Conservation (phyloP, 2,888 invertebrate genomes). For the Drosophila meridiana region DNA sequence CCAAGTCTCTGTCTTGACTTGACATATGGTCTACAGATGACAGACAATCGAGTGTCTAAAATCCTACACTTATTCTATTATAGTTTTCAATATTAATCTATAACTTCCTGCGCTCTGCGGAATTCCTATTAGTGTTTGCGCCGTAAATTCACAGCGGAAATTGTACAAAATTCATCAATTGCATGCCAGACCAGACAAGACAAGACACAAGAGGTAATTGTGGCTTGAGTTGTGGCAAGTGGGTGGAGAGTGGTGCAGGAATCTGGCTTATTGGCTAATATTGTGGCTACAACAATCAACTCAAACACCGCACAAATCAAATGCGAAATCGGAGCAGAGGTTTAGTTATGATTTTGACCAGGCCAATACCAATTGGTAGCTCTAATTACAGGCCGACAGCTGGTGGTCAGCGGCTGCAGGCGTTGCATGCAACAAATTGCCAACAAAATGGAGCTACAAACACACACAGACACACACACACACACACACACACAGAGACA, state of each 20-base stretch:
- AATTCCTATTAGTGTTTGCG: constrained; percentile 56
- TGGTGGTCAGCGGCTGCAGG: constrained; percentile 12
- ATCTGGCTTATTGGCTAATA: constrained; percentile 17
- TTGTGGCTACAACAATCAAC: constrained; percentile 49
- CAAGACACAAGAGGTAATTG: constrained; percentile 23
- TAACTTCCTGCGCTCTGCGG: constrained; percentile 35
- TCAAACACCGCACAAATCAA: constrained; percentile 50
- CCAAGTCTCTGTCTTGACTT: not conserved
- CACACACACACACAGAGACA: not conserved
- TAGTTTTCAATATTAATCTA: constrained; percentile 31
- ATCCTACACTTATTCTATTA: constrained; percentile 7
- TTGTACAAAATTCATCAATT: constrained; percentile 66
- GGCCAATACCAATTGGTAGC: constrained; percentile 35
- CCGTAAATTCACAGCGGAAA: constrained; percentile 59
- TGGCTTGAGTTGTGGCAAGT: not conserved
- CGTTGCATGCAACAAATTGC: constrained; percentile 60
- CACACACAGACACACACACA: not conserved
- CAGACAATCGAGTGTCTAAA: not conserved
- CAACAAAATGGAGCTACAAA: constrained; percentile 28
- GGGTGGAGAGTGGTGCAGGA: not conserved
- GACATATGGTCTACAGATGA: constrained; percentile 6
- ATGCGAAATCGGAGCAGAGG: constrained; percentile 33
- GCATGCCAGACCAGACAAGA: constrained; percentile 20
- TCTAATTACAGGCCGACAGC: constrained; percentile 62
- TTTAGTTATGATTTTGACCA: constrained; percentile 50